phyloP scores from a whole-genome alignment of 2,888 invertebrate species.

The Trachelus troglodyta region DNA sequence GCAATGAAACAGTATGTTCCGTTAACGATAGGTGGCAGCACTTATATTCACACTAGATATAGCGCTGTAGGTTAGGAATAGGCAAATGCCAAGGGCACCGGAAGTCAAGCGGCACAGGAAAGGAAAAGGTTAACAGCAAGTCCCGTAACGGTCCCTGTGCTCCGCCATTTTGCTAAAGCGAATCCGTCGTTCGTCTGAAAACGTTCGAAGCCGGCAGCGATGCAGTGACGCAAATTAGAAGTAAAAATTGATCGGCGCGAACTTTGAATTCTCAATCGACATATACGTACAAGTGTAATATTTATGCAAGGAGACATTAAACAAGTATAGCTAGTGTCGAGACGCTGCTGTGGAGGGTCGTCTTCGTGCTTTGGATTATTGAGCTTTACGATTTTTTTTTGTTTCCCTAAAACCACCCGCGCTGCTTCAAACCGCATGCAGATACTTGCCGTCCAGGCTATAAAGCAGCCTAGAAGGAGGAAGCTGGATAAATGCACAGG shows the following conservation, averaged over 20 bases:
- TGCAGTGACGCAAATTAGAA: neutral
- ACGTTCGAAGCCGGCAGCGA: neutral
- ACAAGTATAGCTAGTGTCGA: neutral
- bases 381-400: neutral
- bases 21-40: too few species aligned
- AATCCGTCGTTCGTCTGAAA: neutral
- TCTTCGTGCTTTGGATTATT: neutral
- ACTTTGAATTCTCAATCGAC: too few species aligned
- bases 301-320: neutral
- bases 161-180: neutral
- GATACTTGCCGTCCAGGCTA: neutral
- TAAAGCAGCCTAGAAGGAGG: neutral
- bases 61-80: slow-evolving; percentile 12
- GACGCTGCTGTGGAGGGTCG: neutral
- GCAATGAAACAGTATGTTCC: too few species aligned
- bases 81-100: slow-evolving; percentile 25
- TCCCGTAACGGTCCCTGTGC: neutral
- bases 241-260: too few species aligned
- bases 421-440: neutral
- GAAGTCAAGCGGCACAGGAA: slow-evolving; percentile 15
- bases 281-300: too few species aligned
- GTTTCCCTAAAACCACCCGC: neutral
- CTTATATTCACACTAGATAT: neutral
- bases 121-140: slow-evolving; percentile 1
- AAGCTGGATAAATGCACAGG: neutral